Evolutionary conservation across 1,140 invertebrate species (phyloP), one percentile per base, ranked within the genome.

Genomic region (Eufriesea mexicana): DNA sequence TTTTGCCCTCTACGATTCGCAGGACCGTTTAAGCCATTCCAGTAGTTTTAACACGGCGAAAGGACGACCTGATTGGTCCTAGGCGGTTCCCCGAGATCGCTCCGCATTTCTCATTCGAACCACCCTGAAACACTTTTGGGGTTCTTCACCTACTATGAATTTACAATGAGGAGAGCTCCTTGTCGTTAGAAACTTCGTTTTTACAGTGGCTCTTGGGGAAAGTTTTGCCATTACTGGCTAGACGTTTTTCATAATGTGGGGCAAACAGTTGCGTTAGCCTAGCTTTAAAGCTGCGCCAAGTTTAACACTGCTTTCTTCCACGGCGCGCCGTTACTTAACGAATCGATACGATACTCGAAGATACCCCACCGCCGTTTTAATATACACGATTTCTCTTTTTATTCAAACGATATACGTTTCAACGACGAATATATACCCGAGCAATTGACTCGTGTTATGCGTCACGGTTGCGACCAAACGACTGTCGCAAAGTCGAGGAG

Each of bases 71-170:
- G 86, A 88, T 90, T 91, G 90, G 86, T 89, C 80, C 83, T 79
- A 85, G 84, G 75, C 89, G 59, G 59, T 80, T 88, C 89, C 85
- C 84, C 83, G 75, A 83, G 83, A 75, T 88, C 84, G 86, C 86
- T 84, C 82, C 76, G 8, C 73, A 51, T 77, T 77, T 77, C 80
- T 83, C 82, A 86, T 85, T 89, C 84, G 77, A 86, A 72, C 85
- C 86, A 84, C 45, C 85, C 89, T 87, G 87, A 87, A 90, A 90
- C 84, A 86, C 89, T 83, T 78, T 83, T 55, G 74, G 80, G 80
- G 66, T 70, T 78, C 80, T 68, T 78, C 73, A 74, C 55, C 73
- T 78, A 83, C 80, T 78, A 83, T 83, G 74, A 83, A 83, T 83
- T 83, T 78, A 78, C 80, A 77, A 83, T 70, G 80, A 77, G 64